These are phyloP conservation scores for Vimba vimba DNA, from an alignment of 2,113 vertebrate genomes.

Conservation along the genomic window DNA sequence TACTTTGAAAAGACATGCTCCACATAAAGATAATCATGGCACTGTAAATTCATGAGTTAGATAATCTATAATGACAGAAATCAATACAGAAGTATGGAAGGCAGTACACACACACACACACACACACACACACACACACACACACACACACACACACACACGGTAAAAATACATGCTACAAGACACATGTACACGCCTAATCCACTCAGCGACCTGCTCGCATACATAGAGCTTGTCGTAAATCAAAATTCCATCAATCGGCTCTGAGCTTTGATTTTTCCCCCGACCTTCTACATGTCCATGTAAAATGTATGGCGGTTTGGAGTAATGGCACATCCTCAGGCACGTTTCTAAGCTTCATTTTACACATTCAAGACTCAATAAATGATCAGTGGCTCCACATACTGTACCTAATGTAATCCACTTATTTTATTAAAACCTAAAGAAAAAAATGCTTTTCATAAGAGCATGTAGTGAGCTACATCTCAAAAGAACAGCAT, in stretches of 20 bases:
- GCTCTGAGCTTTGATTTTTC: constrained; percentile 65
- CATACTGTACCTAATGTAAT: constrained; percentile 69
- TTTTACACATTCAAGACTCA: constrained; percentile 21
- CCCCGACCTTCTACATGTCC: constrained; percentile 62
- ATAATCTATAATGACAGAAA: constrained; percentile 66
- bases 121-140: neutral
- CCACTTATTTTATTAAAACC: constrained; percentile 63
- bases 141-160: neutral
- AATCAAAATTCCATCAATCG: constrained; percentile 75
- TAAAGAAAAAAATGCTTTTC: constrained; percentile 52
- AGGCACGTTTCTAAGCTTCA: constrained; percentile 12
- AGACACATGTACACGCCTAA: constrained; percentile 2
- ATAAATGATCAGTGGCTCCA: constrained; percentile 47
- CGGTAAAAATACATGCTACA: neutral
- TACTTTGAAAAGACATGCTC: neutral
- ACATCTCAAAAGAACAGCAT: constrained; percentile 1
- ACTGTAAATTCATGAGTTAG: constrained; percentile 67
- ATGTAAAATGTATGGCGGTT: constrained; percentile 27
- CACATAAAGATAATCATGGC: constrained; percentile 4
- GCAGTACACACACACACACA: neutral
- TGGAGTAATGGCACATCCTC: constrained; percentile 36
- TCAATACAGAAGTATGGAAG: constrained; percentile 61
- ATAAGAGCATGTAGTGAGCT: constrained; percentile 38
- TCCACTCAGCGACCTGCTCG: constrained; percentile 53
- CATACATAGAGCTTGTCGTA: constrained; percentile 60